These are phyloP conservation scores for Cyphomyrus plagiostoma DNA, from an alignment of 2,113 vertebrate species.

Conservation along the genomic window DNA sequence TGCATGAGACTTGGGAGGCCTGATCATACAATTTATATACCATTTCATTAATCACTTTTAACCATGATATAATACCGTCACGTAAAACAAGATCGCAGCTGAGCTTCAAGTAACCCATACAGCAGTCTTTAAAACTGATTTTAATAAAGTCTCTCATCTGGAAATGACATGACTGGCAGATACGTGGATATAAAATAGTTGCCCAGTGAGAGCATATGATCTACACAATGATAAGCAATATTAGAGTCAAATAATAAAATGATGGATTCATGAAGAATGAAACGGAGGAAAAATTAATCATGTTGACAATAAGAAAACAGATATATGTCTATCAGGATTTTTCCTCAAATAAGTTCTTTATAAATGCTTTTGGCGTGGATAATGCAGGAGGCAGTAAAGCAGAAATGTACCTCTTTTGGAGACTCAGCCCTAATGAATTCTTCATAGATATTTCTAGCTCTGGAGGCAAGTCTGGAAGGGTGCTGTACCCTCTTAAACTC, in stretches of 20 bases:
- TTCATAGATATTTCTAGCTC: conserved; percentile 43
- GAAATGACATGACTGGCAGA: neutral
- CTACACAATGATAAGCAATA: neutral
- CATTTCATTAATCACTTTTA: neutral
- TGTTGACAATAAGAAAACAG: neutral
- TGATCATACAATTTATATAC: neutral
- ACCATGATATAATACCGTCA: neutral
- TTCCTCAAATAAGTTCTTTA: neutral
- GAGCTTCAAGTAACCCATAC: neutral
- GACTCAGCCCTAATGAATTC: conserved; percentile 45
- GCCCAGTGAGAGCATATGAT: neutral
- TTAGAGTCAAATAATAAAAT: neutral
- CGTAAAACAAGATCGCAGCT: neutral
- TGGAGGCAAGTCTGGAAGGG: conserved; percentile 27
- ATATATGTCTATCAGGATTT: neutral
- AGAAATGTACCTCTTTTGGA: conserved; percentile 44
- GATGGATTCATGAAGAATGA: neutral
- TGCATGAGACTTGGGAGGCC: neutral
- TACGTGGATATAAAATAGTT: neutral
- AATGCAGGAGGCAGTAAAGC: no score
- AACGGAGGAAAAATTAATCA: neutral
- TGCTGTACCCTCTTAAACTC: conserved; percentile 39
- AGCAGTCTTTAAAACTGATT: neutral
- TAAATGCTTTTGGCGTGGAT: neutral
- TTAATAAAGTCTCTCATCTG: neutral